Conservation (phyloP, 2,797 vertebrate genomes). For the Sus cebifrons region DNA sequence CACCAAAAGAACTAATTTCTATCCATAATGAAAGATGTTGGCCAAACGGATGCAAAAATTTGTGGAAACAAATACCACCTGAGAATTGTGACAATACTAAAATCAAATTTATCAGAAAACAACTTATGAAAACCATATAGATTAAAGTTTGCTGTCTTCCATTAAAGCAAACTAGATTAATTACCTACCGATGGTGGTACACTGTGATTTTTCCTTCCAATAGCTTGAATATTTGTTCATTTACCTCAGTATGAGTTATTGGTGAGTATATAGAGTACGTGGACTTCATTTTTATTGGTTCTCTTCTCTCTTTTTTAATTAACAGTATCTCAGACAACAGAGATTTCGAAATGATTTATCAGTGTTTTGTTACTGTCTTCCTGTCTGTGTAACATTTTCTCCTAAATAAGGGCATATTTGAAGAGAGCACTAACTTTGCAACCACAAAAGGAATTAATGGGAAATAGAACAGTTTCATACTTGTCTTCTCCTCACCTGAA, state of each 20-base stretch:
- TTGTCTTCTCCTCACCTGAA: not conserved
- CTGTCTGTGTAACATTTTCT: not conserved
- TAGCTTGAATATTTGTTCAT: constrained; percentile 25
- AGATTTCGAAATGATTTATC: constrained; percentile 28
- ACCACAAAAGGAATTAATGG: constrained; percentile 5
- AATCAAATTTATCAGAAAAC: constrained; percentile 38
- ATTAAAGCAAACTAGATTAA: constrained; percentile 2
- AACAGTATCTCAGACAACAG: constrained; percentile 6
- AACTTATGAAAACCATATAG: not conserved
- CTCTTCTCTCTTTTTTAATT: not conserved
- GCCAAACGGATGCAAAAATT: constrained; percentile 28
- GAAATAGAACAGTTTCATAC: not conserved
- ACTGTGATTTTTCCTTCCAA: constrained; percentile 48
- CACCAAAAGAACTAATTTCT: constrained; percentile 65
- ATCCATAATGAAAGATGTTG: constrained; percentile 38
- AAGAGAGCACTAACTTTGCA: constrained; percentile 12
- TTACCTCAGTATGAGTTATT: not conserved
- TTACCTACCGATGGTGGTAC: not conserved
- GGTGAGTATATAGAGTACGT: not conserved
- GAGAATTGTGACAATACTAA: constrained; percentile 38
- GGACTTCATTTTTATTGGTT: not conserved
- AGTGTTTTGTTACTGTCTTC: not conserved
- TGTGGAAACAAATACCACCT: constrained; percentile 11
- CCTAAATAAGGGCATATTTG: not conserved
- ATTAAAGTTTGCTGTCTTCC: constrained; percentile 19